Evolutionary conservation across 2,888 invertebrate species (phyloP).

Genomic region (Agonopterix subpropinquella): DNA sequence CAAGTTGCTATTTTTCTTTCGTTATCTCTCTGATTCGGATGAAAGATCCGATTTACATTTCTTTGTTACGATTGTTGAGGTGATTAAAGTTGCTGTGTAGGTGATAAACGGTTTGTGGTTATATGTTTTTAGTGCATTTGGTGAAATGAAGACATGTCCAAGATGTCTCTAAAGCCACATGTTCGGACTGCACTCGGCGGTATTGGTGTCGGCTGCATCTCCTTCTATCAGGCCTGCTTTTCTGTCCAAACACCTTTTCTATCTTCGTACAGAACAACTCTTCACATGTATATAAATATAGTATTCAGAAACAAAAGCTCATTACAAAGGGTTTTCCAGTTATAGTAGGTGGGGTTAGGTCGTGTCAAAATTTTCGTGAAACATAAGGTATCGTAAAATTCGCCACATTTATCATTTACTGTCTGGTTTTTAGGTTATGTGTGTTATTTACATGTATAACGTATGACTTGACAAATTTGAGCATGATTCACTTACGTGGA

Average conservation of each 20-base stretch:
- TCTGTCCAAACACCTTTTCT: background rate
- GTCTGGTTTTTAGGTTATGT: background rate
- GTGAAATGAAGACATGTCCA: constrained; percentile 43
- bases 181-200: constrained; percentile 51
- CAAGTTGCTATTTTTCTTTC: constrained; percentile 59
- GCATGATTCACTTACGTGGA: constrained; percentile 11
- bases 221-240: constrained; percentile 30
- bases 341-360: constrained; percentile 55
- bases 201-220: constrained; percentile 28
- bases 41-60: constrained; percentile 39
- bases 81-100: constrained; percentile 33
- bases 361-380: constrained; percentile 26
- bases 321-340: constrained; percentile 11
- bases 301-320: constrained; percentile 8
- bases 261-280: background rate
- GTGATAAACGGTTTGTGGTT: constrained; percentile 35
- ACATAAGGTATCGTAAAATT: constrained; percentile 15
- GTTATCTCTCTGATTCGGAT: constrained; percentile 35
- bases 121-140: constrained; percentile 35
- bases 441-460: constrained; percentile 1
- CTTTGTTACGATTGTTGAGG: constrained; percentile 22
- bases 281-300: constrained; percentile 7
- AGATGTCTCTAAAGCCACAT: constrained; percentile 69
- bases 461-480: constrained; percentile 23
- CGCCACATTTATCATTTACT: constrained; percentile 15